These are phyloP conservation scores for Sinohyriopsis cumingii DNA, from an alignment of 2,888 invertebrate species.

Conservation along the genomic window DNA sequence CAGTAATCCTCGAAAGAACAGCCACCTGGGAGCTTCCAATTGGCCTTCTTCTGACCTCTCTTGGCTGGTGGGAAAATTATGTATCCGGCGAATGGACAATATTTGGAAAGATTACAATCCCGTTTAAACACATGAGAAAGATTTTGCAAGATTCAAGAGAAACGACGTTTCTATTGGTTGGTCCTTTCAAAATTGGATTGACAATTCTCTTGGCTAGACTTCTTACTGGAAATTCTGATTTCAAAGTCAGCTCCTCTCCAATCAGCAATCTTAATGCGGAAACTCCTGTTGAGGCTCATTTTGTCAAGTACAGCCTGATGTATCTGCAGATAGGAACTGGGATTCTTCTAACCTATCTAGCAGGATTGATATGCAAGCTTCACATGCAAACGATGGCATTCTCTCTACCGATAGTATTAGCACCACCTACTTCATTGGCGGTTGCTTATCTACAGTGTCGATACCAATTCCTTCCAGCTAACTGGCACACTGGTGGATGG, in stretches of 20 bases:
- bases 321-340: constrained; percentile 60
- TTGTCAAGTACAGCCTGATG: constrained; percentile 55
- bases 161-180: constrained; percentile 53
- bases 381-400: constrained; percentile 73
- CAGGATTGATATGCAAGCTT: constrained; percentile 75
- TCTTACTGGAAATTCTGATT: constrained; percentile 46
- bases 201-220: constrained; percentile 51
- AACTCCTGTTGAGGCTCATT: constrained; percentile 37
- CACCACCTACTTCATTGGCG: constrained; percentile 64
- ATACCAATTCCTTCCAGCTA: constrained; percentile 52
- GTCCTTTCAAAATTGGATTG: constrained; percentile 58
- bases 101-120: constrained; percentile 49
- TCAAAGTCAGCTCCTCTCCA: constrained; percentile 29
- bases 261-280: constrained; percentile 30
- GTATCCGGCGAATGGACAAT: constrained; percentile 74
- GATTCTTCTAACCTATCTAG: constrained; percentile 70
- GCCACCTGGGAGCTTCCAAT: constrained; percentile 88
- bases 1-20: constrained; percentile 66
- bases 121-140: constrained; percentile 57
- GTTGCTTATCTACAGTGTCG: constrained; percentile 56
- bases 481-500: constrained; percentile 61
- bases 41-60: constrained; percentile 87
- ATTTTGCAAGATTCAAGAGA: constrained; percentile 57
- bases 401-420: constrained; percentile 72
- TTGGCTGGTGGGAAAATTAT: constrained; percentile 99